A percentile compares a stretch with the other conserved stretches of the same genome.
phyloP scores from a whole-genome alignment of 2,888 invertebrate genomes.

The Thysanoteuthis rhombus region DNA sequence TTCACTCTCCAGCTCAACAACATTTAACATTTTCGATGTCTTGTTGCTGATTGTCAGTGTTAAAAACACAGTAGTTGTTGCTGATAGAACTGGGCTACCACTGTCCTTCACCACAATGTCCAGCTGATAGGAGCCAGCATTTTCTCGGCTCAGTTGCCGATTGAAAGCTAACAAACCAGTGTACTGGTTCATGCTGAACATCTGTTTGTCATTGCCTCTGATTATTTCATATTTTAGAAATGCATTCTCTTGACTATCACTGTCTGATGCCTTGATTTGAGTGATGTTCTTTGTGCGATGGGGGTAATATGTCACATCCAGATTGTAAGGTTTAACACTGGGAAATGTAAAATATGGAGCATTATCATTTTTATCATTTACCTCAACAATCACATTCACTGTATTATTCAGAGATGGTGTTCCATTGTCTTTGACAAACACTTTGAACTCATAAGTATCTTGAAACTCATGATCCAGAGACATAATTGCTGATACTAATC shows the following conservation, averaged over 20 bases:
- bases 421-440: background rate
- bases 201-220: background rate
- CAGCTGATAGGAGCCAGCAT: background rate
- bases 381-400: background rate
- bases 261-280: background rate
- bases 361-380: conserved; percentile 1
- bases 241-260: conserved; percentile 12
- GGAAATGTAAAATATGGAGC: conserved; percentile 12
- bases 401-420: background rate
- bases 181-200: background rate
- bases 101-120: background rate
- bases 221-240: conserved; percentile 12
- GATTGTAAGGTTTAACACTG: background rate
- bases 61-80: background rate
- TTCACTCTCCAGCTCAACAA: background rate
- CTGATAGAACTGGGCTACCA: background rate
- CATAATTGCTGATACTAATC: background rate
- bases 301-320: background rate
- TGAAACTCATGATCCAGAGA: background rate
- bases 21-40: background rate
- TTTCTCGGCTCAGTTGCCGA: background rate
- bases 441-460: background rate
- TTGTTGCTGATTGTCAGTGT: background rate
- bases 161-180: background rate
- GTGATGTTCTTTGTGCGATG: background rate